These are phyloP conservation scores for Ranitomeya imitator DNA, from an alignment of 2,113 vertebrate genomes.

Conservation along the genomic window DNA sequence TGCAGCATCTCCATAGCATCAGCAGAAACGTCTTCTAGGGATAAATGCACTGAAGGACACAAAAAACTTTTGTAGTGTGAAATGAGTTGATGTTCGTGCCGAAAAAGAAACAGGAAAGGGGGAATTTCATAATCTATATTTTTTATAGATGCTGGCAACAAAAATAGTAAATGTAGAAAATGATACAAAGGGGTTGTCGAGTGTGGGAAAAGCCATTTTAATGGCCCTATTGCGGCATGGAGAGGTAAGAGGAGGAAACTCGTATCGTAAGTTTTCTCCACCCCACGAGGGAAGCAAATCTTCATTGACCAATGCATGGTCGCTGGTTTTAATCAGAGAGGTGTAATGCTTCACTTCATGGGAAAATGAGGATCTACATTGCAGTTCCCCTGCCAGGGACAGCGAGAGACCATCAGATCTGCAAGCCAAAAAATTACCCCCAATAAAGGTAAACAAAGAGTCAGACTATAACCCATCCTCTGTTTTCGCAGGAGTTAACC, in stretches of 20 bases:
- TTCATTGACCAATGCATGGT: neutral
- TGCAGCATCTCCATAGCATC: slow-evolving; percentile 19
- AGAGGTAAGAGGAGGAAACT: neutral
- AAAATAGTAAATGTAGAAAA: neutral
- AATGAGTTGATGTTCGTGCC: neutral
- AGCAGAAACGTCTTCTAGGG: slow-evolving; percentile 44
- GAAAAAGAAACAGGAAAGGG: neutral
- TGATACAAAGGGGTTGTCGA: neutral
- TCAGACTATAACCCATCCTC: no score
- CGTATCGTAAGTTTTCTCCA: neutral
- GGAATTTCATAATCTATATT: neutral
- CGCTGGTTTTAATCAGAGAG: neutral
- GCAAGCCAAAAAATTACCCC: no score
- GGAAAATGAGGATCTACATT: neutral
- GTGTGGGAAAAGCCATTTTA: neutral
- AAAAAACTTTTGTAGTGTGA: slow-evolving; percentile 24
- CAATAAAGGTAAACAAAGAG: no score
- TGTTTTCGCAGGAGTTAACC: no score
- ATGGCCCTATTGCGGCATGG: neutral
- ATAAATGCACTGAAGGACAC: slow-evolving; percentile 36
- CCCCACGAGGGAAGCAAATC: neutral
- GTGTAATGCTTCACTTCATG: neutral
- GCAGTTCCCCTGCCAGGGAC: no score
- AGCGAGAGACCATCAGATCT: no score
- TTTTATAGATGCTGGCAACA: neutral